Base-by-base conservation (phyloP, 2,797 vertebrate species). In the Eptatretus atami region DNA sequence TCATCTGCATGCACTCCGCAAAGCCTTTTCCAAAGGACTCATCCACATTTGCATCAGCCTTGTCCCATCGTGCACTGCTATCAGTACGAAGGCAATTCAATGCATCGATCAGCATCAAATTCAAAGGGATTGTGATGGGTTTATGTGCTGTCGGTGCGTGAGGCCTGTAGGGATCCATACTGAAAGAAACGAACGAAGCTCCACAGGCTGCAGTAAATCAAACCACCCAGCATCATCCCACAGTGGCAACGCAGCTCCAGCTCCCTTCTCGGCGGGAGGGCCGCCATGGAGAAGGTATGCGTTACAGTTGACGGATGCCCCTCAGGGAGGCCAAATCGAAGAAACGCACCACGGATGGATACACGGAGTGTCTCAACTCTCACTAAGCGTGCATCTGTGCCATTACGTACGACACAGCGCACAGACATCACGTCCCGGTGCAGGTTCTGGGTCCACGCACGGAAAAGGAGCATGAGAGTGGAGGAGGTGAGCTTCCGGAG, bases 11-110 rank as follows among this genome's bases (percentile, higher is more conserved):
- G 15, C 57, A 11, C 57, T 2, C 57, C 57, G 15, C 57, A n/a
- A 24, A n/a, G 15, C 10, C 24, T 61, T 24, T 24, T 24, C 57
- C 57, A 10, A n/a, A n/a, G 9, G 57, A n/a, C 57, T n/a, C 15
- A n/a, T 12, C 11, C 24, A 24, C 57, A n/a, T n/a, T n/a, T 24
- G 12, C 11, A n/a, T 61, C 57, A 24, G 15, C 57, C 15, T 11
- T 24, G 24, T 12, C 15, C 57, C 15, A 12, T 24, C 12, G 15
- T n/a, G 15, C 57, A 24, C 24, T 10, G 10, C 9, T n/a, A n/a
- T n/a, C 57, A n/a, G 57, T n/a, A 24, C 57, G 57, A n/a, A 61
- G 57, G 57, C 57, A 61, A 24, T 24, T 61, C 57, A 61, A 24
- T 10, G 57, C 57, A 10, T 61, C 57, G 12, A 61, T 24, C 57